A percentile compares a stretch with the other conserved stretches of the same genome.
Conservation (phyloP, 2,797 vertebrate species). For the Brachyrhaphis roseni region DNA sequence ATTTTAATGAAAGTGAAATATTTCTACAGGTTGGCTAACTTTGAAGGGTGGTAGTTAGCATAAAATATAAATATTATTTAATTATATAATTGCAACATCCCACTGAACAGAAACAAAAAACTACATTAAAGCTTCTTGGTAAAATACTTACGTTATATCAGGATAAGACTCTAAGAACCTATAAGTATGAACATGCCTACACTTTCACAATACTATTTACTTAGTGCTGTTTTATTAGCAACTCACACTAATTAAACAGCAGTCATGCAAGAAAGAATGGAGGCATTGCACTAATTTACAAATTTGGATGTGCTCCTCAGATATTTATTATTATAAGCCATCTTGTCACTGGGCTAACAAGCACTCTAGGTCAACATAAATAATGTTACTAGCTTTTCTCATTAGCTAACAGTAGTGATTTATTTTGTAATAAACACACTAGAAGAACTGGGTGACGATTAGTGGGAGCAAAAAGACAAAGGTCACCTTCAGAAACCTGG, state of each 20-base stretch:
- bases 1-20: neutral
- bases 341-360: neutral
- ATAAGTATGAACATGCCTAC: neutral
- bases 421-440: neutral
- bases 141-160: neutral
- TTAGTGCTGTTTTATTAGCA: neutral
- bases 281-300: neutral
- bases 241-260: neutral
- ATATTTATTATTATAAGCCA: neutral
- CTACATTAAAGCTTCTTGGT: neutral
- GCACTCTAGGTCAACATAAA: neutral
- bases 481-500: conserved; percentile 1
- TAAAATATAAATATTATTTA: neutral
- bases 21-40: neutral
- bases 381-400: neutral
- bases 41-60: neutral
- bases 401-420: neutral
- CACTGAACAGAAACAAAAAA: neutral
- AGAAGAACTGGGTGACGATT: neutral
- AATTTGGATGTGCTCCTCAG: neutral
- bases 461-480: neutral
- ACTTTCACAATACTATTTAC: neutral
- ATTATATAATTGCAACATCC: neutral
- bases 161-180: neutral
- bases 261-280: neutral